These are phyloP conservation scores for Manis crassicaudata DNA, from an alignment of 2,797 vertebrate genomes.

Conservation along the genomic window DNA sequence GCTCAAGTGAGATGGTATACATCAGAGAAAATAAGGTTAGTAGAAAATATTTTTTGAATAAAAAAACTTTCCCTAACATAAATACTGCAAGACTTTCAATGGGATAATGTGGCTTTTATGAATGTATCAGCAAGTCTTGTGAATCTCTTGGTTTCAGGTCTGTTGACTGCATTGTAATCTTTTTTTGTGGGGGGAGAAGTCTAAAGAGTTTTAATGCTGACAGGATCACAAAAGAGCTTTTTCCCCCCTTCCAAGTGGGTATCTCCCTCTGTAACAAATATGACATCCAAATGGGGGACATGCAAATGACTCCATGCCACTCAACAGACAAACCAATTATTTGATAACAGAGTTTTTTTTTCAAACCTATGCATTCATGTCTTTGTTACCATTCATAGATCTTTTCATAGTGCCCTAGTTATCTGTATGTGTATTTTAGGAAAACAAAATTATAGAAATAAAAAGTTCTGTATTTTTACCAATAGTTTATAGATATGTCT, in stretches of 20 bases:
- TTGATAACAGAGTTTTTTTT: background rate
- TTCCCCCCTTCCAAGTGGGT: background rate
- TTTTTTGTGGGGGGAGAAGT: background rate
- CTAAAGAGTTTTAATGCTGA: conserved; percentile 49
- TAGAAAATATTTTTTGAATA: conserved; percentile 17
- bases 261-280: background rate
- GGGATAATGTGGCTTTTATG: background rate
- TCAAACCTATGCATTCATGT: background rate
- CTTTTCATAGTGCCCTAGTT: background rate
- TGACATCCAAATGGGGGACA: background rate
- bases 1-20: background rate
- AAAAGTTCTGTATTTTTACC: background rate
- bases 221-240: background rate
- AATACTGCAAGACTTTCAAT: background rate
- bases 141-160: background rate
- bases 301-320: background rate
- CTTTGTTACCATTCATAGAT: background rate
- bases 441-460: conserved; percentile 20
- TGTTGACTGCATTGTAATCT: conserved; percentile 25
- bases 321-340: conserved; percentile 15
- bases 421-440: background rate
- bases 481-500: background rate
- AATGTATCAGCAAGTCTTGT: background rate
- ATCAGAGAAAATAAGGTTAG: background rate
- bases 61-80: background rate